phyloP scores from a whole-genome alignment of 2,113 vertebrate species.

The Malurus elegans region DNA sequence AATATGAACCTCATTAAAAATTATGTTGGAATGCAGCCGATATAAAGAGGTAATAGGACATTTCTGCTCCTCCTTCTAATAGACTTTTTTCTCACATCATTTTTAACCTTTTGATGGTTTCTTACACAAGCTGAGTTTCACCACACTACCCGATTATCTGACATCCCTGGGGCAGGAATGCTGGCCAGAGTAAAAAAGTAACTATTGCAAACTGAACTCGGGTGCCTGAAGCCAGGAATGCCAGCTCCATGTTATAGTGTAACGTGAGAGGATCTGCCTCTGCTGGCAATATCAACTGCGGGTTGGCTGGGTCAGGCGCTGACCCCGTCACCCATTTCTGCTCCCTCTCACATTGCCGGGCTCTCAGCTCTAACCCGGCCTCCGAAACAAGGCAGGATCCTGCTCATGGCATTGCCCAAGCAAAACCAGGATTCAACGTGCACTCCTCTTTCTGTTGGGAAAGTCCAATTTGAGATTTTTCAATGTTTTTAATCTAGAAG shows the following conservation, averaged over 20 bases:
- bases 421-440: rapidly evolving
- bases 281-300: rapidly evolving
- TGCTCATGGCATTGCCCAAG: not conserved
- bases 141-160: rapidly evolving
- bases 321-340: not conserved
- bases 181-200: not conserved
- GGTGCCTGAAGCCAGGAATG: not conserved
- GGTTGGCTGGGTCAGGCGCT: rapidly evolving
- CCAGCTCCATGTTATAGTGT: not conserved
- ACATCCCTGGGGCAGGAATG: not conserved
- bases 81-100: not conserved
- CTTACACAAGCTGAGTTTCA: not conserved
- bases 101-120: not conserved
- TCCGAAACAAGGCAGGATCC: not conserved
- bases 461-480: not conserved
- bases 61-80: not conserved
- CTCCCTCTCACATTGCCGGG: rapidly evolving
- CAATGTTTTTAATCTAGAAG: not conserved
- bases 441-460: not conserved
- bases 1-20: not conserved
- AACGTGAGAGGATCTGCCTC: rapidly evolving
- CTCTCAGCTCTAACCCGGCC: not conserved
- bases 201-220: rapidly evolving
- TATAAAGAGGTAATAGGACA: not conserved
- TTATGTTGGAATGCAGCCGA: not conserved